Conservation (phyloP, 2,888 invertebrate species). For the Patella depressa region DNA sequence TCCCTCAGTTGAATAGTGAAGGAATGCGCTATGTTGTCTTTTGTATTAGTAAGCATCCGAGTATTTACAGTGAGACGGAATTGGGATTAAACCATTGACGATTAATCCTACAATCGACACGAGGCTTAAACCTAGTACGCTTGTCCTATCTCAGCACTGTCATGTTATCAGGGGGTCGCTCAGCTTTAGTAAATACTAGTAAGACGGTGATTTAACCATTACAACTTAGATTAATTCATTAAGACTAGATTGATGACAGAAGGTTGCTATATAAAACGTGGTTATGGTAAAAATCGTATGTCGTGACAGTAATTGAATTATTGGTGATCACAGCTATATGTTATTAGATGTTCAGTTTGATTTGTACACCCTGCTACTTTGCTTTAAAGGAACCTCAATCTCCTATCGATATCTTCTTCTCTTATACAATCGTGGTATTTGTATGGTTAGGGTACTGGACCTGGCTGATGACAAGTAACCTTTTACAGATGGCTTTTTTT, state of each 20-base stretch:
- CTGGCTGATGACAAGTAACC: too few species aligned
- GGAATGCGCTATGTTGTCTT: constrained; percentile 10
- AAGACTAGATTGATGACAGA: not conserved
- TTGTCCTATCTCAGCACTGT: not conserved
- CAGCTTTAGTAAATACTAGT: not conserved
- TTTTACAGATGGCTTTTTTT: too few species aligned
- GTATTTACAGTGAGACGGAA: not conserved
- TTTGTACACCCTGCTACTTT: too few species aligned
- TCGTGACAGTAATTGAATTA: too few species aligned
- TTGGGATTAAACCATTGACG: constrained; percentile 9
- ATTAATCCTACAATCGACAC: constrained; percentile 9
- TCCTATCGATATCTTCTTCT: too few species aligned
- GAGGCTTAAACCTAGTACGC: constrained; percentile 5
- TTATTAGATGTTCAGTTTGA: too few species aligned
- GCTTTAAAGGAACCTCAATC: too few species aligned
- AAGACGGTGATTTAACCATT: not conserved
- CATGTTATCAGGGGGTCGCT: not conserved
- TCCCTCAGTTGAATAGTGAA: constrained; percentile 9
- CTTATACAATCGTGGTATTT: too few species aligned
- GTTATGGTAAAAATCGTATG: too few species aligned
- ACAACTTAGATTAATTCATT: constrained; percentile 13
- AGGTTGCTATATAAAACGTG: too few species aligned
- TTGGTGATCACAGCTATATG: too few species aligned
- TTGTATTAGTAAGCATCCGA: constrained; percentile 9
- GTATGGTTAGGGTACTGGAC: too few species aligned